These are phyloP conservation scores for Actenoides hombroni DNA, from an alignment of 2,113 vertebrate species.

Conservation along the genomic window DNA sequence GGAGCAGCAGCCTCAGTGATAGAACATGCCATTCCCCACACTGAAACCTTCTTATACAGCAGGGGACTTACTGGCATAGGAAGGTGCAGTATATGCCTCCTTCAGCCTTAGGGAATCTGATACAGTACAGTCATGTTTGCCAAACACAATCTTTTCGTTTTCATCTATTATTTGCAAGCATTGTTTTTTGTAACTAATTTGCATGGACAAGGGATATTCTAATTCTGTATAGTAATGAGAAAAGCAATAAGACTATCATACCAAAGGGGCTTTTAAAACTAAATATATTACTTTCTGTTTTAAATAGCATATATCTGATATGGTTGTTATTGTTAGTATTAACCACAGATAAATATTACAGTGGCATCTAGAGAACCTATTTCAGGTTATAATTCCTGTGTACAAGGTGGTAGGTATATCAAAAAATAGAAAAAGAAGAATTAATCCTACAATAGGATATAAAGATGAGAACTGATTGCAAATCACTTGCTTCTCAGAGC, in stretches of 20 bases:
- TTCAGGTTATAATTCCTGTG: neutral
- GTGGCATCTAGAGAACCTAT: neutral
- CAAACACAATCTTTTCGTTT: neutral
- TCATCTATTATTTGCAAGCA: slow-evolving; percentile 18
- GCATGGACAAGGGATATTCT: neutral
- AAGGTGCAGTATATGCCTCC: neutral
- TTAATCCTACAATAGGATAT: neutral
- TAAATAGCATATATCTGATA: neutral
- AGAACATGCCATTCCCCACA: rapidly evolving
- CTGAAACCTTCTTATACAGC: neutral
- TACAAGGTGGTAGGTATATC: neutral
- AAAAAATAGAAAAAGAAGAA: neutral
- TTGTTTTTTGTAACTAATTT: slow-evolving; percentile 11
- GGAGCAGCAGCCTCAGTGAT: neutral
- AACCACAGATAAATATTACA: neutral
- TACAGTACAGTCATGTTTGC: neutral
- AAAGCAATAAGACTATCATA: slow-evolving; percentile 32
- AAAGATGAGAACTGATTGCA: neutral
- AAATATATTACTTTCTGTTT: neutral
- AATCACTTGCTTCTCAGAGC: neutral
- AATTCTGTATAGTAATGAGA: slow-evolving; percentile 13
- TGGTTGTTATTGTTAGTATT: neutral
- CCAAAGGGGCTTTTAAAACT: slow-evolving; percentile 28
- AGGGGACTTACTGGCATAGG: neutral
- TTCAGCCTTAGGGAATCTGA: neutral